Base-by-base conservation (phyloP, 2,888 invertebrate species). In the Chromoteleia sp. region DNA sequence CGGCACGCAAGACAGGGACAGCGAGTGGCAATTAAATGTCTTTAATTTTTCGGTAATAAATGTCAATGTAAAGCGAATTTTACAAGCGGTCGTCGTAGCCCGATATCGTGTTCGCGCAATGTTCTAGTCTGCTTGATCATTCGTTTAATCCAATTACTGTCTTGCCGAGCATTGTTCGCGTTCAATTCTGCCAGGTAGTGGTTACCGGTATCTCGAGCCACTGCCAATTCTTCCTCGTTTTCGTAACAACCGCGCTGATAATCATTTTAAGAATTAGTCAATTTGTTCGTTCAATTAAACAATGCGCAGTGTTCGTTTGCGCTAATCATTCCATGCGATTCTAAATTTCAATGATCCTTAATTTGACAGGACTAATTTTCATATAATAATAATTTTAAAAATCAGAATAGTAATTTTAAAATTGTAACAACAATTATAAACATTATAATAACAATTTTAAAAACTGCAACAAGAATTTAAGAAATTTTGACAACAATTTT, bases 121-220 rank as follows among this genome's bases (percentile, higher is more conserved):
- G 81, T 79, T 79, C 63, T 39, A 33, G 45, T 61, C 36, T 61
- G 58, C 43, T 79, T 50, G 73, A 70, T 82, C 86, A 86, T 86
- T 87, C 81, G 86, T 87, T 85, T 85, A 75, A 84, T 83, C 83
- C 82, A 84, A 85, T 83, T 81, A 73, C 76, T 84, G 85, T 84
- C 86, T 74, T 56, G 59, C 74, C 77, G 45, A 65, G 75, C 81
- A 81, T 81, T 83, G 81, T 79, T 80, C 67, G 52, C 48, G 75
- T 81, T 79, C 79, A 77, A 65, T 73, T 85, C 85, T 87, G 87
- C 87, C 87, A 87, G 85, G 33, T 80, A 84, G 85, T 68, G 73
- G 65, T 43, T 74, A 70, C 70, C 71, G 21, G 73, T 77, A 65
- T 52, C 63, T 30, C 77, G 71, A 71, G 6, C 12, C 75, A 61